A percentile compares a stretch with the other conserved stretches of the same genome.
Evolutionary conservation across 2,888 invertebrate genomes (phyloP).

Genomic region (Pyrrhosoma nymphula): DNA sequence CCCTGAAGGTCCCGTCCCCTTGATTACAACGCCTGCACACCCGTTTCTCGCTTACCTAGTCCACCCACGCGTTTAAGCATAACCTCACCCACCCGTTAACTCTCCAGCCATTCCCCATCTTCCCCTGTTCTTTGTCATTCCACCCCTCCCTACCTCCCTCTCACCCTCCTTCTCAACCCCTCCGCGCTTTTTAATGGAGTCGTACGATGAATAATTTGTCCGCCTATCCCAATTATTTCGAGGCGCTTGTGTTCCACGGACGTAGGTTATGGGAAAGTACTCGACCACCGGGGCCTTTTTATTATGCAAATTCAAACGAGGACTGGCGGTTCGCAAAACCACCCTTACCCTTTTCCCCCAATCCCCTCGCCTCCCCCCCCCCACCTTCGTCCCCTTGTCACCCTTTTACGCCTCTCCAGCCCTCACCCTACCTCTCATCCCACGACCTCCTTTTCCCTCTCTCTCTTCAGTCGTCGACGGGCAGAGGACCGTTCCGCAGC

Average conservation of each 20-base stretch:
- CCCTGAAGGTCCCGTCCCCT: neutral
- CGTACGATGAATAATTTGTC: conserved; percentile 61
- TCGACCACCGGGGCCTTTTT: conserved; percentile 52
- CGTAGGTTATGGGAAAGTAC: conserved; percentile 54
- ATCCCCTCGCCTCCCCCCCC: neutral
- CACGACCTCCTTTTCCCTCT: neutral
- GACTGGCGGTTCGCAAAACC: neutral
- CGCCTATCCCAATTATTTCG: conserved; percentile 59
- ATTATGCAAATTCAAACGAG: conserved; percentile 42
- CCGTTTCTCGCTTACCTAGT: neutral
- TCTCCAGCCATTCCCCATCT: neutral
- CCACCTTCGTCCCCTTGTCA: neutral
- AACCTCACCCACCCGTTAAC: neutral
- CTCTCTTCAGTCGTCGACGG: neutral
- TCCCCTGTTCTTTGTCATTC: neutral
- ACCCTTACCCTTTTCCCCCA: neutral
- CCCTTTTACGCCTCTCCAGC: neutral
- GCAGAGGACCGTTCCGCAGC: no score
- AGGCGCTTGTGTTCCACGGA: conserved; percentile 50
- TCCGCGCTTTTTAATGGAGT: conserved; percentile 42
- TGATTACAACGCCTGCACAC: neutral
- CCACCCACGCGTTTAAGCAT: neutral
- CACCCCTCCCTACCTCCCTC: neutral
- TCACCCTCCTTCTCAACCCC: neutral
- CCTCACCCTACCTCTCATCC: neutral